Conservation (phyloP, 2,113 vertebrate species). For the Pangasianodon hypophthalmus region DNA sequence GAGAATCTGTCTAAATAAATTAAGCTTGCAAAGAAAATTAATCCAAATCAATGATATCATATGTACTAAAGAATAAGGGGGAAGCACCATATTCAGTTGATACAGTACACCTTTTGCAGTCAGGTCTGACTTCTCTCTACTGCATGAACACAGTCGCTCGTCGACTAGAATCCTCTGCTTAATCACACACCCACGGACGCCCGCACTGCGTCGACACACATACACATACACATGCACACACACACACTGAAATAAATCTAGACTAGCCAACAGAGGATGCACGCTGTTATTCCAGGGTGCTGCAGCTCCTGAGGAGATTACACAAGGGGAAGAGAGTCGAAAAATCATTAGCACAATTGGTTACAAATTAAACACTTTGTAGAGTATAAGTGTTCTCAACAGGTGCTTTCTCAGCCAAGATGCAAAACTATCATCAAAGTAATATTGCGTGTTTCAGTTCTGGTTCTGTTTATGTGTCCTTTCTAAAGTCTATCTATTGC, state of each 20-base stretch:
- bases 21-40: not conserved
- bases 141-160: conserved; percentile 32
- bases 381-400: conserved; percentile 1
- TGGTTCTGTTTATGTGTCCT: conserved; percentile 3
- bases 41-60: not conserved
- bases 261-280: conserved; percentile 40
- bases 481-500: not conserved
- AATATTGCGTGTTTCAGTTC: not conserved
- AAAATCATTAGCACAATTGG: not conserved
- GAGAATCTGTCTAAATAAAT: not conserved
- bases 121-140: conserved; percentile 28
- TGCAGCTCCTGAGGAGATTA: conserved; percentile 24
- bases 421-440: not conserved
- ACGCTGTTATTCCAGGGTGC: conserved; percentile 31
- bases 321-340: conserved; percentile 8
- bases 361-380: conserved; percentile 10
- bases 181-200: conserved; percentile 72
- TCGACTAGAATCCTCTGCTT: conserved; percentile 42
- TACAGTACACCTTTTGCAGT: not conserved
- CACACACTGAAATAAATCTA: conserved; percentile 44
- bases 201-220: conserved; percentile 53
- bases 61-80: not conserved
- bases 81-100: not conserved
- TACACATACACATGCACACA: conserved; percentile 46
- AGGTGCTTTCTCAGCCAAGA: not conserved